Conservation (phyloP, 1,140 invertebrate genomes). For the Epicauta chinensis region DNA sequence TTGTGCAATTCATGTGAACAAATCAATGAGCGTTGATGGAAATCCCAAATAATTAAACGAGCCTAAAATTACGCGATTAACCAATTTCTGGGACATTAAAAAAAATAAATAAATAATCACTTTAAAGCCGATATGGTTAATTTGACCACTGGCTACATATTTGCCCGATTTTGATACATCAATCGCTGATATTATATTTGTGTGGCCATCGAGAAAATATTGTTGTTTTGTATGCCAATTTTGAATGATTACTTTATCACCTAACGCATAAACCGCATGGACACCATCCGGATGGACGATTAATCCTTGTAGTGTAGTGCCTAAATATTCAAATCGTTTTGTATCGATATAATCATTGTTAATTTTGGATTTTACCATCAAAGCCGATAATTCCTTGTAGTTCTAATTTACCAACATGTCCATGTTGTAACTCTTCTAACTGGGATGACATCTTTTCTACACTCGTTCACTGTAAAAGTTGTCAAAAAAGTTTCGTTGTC, state of each 20-base stretch:
- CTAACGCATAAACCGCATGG: conserved; percentile 76
- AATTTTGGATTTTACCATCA: conserved; percentile 51
- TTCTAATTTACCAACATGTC: conserved; percentile 51
- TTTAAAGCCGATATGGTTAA: conserved; percentile 86
- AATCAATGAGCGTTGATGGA: conserved; percentile 53
- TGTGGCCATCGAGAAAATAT: conserved; percentile 74
- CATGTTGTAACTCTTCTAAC: no score
- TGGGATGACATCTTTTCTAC: neutral
- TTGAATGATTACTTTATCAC: conserved; percentile 75
- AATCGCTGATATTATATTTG: conserved; percentile 75
- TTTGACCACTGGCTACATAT: conserved; percentile 80
- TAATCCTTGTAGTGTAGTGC: conserved; percentile 61
- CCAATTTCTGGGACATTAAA: conserved; percentile 6
- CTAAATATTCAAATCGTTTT: conserved; percentile 41
- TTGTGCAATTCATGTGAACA: conserved; percentile 75
- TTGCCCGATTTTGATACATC: conserved; percentile 67
- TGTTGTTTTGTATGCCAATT: conserved; percentile 67
- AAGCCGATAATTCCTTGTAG: conserved; percentile 64
- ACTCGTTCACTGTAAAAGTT: no score
- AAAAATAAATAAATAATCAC: conserved; percentile 40
- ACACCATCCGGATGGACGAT: conserved; percentile 70
- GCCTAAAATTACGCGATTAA: conserved; percentile 53
- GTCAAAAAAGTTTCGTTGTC: neutral
- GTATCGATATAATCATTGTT: conserved; percentile 6
- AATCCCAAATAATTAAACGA: conserved; percentile 82